Percentiles rank a stretch among this genome's conserved stretches.
phyloP scores from a whole-genome alignment of 2,888 invertebrate species.

The Eristalinus aeneus region DNA sequence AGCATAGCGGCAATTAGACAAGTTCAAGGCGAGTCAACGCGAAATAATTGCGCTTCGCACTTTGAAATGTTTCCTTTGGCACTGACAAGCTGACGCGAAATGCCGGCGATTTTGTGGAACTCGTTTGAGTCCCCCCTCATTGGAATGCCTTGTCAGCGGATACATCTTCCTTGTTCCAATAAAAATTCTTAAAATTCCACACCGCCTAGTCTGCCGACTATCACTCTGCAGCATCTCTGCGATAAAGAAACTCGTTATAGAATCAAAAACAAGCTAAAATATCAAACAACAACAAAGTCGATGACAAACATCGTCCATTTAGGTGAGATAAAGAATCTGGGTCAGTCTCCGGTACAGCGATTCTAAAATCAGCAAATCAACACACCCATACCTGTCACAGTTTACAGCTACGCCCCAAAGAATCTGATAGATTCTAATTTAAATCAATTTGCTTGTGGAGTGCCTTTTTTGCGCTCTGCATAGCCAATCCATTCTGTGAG shows the following conservation, averaged over 20 bases:
- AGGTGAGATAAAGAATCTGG: slow-evolving; percentile 43
- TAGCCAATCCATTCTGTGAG: background rate
- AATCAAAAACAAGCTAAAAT: background rate
- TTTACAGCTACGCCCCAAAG: slow-evolving; percentile 13
- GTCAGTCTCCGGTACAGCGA: slow-evolving; percentile 20
- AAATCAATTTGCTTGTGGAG: background rate
- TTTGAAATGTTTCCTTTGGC: background rate
- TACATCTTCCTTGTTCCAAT: slow-evolving; percentile 1
- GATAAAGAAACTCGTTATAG: slow-evolving; percentile 4
- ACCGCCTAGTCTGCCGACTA: background rate
- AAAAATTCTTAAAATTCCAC: slow-evolving; percentile 27
- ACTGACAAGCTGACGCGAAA: background rate
- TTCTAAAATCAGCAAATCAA: slow-evolving; percentile 6
- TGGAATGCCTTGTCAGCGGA: background rate
- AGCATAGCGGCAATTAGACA: background rate
- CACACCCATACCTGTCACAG: slow-evolving; percentile 2
- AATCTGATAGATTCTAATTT: slow-evolving; percentile 15
- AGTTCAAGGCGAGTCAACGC: slow-evolving; percentile 12
- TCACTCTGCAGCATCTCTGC: slow-evolving; percentile 11
- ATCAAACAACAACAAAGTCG: background rate
- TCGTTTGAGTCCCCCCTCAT: background rate
- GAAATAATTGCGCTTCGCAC: background rate
- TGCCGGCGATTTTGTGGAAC: background rate
- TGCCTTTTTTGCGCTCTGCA: background rate
- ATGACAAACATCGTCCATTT: background rate